Evolutionary conservation across 2,113 vertebrate genomes (phyloP).

Genomic region (Neolamprologus hecqui): DNA sequence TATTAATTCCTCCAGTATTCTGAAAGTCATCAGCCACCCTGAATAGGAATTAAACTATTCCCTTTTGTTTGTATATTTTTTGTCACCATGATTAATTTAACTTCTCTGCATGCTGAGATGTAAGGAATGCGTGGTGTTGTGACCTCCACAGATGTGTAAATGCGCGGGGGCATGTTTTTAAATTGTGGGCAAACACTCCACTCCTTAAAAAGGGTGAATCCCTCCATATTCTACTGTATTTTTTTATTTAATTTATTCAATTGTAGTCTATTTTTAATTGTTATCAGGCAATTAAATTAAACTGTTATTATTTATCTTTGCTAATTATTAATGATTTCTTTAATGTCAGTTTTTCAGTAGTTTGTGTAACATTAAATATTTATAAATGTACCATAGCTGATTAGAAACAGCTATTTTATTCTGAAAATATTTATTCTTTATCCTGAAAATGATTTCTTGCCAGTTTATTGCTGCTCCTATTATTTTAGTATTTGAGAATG

Average conservation of each 20-base stretch:
- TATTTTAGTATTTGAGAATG: not conserved
- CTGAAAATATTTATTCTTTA: not conserved
- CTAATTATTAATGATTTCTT: not conserved
- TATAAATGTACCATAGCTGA: not conserved
- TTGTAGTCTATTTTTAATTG: not conserved
- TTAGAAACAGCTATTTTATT: not conserved
- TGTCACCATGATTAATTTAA: conserved; percentile 30
- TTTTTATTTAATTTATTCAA: not conserved
- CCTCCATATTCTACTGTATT: not conserved
- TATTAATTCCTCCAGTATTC: conserved; percentile 40
- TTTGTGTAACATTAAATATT: not conserved
- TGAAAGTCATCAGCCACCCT: conserved; percentile 9
- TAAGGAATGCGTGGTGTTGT: not conserved
- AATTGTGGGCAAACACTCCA: not conserved
- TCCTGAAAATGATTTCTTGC: not conserved
- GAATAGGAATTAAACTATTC: not conserved
- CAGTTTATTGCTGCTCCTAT: not conserved
- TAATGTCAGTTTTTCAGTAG: not conserved
- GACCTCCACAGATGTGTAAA: not conserved
- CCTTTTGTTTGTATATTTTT: conserved; percentile 16
- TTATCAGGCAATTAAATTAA: not conserved
- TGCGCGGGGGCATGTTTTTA: not conserved
- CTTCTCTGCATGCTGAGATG: not conserved
- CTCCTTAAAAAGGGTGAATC: not conserved
- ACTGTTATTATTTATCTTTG: not conserved